phyloP scores from a whole-genome alignment of 1,140 invertebrate genomes.

The Lycorma delicatula region DNA sequence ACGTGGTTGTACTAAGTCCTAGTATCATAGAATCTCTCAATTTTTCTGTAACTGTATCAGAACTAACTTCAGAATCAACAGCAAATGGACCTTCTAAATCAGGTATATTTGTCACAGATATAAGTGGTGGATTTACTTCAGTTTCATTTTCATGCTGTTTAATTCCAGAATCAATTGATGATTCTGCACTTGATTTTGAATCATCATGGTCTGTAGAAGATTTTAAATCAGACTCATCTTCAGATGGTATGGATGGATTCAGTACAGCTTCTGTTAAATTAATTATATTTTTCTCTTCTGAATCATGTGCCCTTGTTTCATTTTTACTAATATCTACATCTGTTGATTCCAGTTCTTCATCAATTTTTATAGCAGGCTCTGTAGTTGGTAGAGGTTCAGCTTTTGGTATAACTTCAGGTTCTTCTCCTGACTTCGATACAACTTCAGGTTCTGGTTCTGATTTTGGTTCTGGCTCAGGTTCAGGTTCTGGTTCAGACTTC shows the following conservation, averaged over 20 bases:
- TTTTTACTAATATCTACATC: no score
- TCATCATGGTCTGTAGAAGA: constrained; percentile 29
- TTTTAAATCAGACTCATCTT: constrained; percentile 17
- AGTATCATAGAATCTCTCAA: constrained; percentile 9
- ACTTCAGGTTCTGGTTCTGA: constrained; percentile 31
- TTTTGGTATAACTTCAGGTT: constrained; percentile 32
- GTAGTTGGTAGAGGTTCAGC: constrained; percentile 30
- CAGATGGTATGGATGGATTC: no score
- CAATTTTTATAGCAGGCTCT: constrained; percentile 17
- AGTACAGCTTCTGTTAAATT: no score
- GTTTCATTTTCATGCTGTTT: constrained; percentile 28
- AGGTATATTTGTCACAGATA: constrained; percentile 6
- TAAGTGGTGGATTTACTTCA: constrained; percentile 24
- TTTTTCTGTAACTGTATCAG: constrained; percentile 11
- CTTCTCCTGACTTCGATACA: constrained; percentile 29
- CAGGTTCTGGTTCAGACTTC: constrained; percentile 19
- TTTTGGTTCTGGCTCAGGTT: constrained; percentile 32
- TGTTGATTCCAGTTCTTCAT: constrained; percentile 21
- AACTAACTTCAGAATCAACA: constrained; percentile 8
- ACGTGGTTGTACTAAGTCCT: constrained; percentile 5
- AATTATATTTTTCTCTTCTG: no score
- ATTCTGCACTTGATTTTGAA: constrained; percentile 22
- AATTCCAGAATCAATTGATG: constrained; percentile 20
- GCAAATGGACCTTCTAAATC: constrained; percentile 8
- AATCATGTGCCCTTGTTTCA: no score